Evolutionary conservation across 1,140 invertebrate species (phyloP).

Genomic region (Lordiphosa clarofinis): DNA sequence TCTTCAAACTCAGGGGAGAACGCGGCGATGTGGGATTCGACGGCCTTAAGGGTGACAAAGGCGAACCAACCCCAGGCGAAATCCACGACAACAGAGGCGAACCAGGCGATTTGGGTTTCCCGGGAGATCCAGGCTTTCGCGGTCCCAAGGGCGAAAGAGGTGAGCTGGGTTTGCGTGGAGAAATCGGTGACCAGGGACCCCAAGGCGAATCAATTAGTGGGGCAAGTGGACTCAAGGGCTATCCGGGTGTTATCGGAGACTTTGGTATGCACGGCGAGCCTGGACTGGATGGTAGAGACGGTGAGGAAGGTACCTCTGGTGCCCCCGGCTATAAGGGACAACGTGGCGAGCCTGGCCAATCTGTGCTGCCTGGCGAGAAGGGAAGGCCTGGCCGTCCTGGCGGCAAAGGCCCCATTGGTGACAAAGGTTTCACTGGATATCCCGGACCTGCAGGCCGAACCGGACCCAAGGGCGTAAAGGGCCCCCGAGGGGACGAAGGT

Average conservation of each 20-base stretch:
- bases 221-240: slow-evolving; percentile 81
- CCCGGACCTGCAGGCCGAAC: slow-evolving; percentile 45
- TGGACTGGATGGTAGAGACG: slow-evolving; percentile 80
- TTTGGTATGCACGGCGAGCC: slow-evolving; percentile 72
- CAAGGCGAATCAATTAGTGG: slow-evolving; percentile 73
- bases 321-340: slow-evolving; percentile 80
- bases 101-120: slow-evolving; percentile 45
- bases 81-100: slow-evolving; percentile 59
- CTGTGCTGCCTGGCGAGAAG: slow-evolving; percentile 77
- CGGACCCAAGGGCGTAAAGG: slow-evolving; percentile 61
- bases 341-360: slow-evolving; percentile 80
- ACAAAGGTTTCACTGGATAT: slow-evolving; percentile 58
- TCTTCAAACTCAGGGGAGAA: slow-evolving; percentile 68
- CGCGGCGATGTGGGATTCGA: slow-evolving; percentile 79
- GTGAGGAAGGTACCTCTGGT: slow-evolving; percentile 79
- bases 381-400: slow-evolving; percentile 78
- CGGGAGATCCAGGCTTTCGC: slow-evolving; percentile 51
- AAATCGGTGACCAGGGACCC: slow-evolving; percentile 39
- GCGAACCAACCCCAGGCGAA: slow-evolving; percentile 80
- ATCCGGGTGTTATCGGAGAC: slow-evolving; percentile 79
- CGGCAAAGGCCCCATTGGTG: slow-evolving; percentile 80
- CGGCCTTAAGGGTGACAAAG: slow-evolving; percentile 82
- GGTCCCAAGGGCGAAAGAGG: slow-evolving; percentile 72
- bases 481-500: slow-evolving; percentile 78
- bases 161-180: slow-evolving; percentile 38